Evolutionary conservation across 2,888 invertebrate genomes (phyloP).

Genomic region (Netelia fuscicornis): DNA sequence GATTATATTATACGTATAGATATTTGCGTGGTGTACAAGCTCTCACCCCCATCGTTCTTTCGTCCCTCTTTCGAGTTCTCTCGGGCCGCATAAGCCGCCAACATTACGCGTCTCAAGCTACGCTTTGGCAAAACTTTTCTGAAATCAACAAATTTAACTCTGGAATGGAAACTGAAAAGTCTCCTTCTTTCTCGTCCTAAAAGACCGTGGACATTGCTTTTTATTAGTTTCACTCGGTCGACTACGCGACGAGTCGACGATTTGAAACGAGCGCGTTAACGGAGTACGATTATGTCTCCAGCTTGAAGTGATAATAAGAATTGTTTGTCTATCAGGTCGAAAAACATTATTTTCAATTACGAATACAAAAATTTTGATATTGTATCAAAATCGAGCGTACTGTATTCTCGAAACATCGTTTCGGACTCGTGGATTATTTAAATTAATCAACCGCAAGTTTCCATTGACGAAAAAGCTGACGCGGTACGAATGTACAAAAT

Average conservation of each 20-base stretch:
- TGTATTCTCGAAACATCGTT: too few species aligned
- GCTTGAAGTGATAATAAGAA: background rate
- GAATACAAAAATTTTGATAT: too few species aligned
- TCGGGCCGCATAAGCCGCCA: constrained; percentile 49
- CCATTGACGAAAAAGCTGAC: background rate
- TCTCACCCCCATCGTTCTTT: too few species aligned
- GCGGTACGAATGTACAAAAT: background rate
- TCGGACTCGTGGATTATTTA: too few species aligned
- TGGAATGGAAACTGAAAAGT: constrained; percentile 60
- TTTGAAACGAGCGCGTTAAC: constrained; percentile 39
- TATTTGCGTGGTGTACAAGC: background rate
- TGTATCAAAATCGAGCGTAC: too few species aligned
- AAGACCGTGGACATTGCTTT: constrained; percentile 45
- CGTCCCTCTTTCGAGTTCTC: background rate
- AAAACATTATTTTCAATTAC: background rate
- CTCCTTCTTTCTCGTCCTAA: constrained; percentile 24
- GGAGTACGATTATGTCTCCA: background rate
- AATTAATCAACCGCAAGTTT: too few species aligned
- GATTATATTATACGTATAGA: constrained; percentile 24
- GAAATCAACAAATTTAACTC: constrained; percentile 62
- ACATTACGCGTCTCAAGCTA: constrained; percentile 36
- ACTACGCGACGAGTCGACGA: constrained; percentile 21
- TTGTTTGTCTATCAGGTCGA: background rate
- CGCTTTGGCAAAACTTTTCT: constrained; percentile 44
- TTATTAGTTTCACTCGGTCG: constrained; percentile 57